Evolutionary conservation across 1,140 invertebrate species (phyloP).

Genomic region (Drosophila lowei): DNA sequence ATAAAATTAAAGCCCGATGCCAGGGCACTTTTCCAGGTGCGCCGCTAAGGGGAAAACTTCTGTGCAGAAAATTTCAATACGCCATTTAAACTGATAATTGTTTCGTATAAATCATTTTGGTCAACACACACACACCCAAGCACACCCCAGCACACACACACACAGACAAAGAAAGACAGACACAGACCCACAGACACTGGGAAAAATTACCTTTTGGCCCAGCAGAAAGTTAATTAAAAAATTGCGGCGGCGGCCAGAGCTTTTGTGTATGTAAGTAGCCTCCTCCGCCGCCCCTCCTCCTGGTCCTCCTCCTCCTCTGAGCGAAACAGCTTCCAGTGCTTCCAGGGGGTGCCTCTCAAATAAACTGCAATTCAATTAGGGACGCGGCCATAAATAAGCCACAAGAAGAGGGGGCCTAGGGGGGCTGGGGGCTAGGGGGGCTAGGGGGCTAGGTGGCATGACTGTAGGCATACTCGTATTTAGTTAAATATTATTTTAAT

Average conservation of each 20-base stretch:
- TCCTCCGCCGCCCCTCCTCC: neutral
- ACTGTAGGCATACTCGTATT: conserved; percentile 54
- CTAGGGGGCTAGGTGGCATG: neutral
- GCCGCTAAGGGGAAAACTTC: conserved; percentile 56
- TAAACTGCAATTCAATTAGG: conserved; percentile 81
- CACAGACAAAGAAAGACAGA: neutral
- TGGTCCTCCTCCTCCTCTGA: conserved; percentile 1
- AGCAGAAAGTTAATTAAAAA: conserved; percentile 77
- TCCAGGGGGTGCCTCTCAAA: conserved; percentile 35
- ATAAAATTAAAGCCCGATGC: conserved; percentile 75
- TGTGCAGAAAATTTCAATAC: conserved; percentile 70
- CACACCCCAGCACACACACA: conserved; percentile 1
- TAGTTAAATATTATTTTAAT: conserved; percentile 80
- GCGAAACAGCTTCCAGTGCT: conserved; percentile 1
- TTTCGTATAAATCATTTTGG: conserved; percentile 74
- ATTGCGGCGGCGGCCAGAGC: conserved; percentile 61
- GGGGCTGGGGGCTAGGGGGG: neutral
- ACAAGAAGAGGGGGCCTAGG: neutral
- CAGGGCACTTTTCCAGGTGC: conserved; percentile 32
- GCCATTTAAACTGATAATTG: conserved; percentile 80
- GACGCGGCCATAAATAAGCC: conserved; percentile 72
- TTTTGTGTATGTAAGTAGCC: conserved; percentile 76
- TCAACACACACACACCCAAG: conserved; percentile 2
- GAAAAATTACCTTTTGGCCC: conserved; percentile 55
- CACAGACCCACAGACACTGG: neutral